Evolutionary conservation across 2,888 invertebrate genomes (phyloP).

Genomic region (Patella caerulea): DNA sequence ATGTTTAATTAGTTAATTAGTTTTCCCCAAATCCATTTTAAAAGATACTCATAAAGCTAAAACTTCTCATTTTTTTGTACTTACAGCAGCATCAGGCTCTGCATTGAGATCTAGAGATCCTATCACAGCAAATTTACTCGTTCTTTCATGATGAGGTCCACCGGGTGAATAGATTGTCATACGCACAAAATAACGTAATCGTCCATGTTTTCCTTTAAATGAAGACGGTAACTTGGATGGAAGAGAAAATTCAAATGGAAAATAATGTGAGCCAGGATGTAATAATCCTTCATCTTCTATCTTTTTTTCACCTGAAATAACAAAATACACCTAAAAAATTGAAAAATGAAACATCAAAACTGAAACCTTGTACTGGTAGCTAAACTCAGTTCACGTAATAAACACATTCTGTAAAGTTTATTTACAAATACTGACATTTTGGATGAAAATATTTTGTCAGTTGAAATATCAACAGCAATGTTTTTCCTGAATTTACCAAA

Average conservation of each 20-base stretch:
- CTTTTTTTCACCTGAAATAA: slow-evolving; percentile 59
- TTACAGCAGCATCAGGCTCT: slow-evolving; percentile 63
- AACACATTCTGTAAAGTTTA: no score
- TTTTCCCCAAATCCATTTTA: no score
- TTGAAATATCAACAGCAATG: no score
- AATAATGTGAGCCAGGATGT: slow-evolving; percentile 65
- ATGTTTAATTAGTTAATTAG: no score
- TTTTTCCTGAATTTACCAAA: no score
- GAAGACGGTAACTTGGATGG: slow-evolving; percentile 60
- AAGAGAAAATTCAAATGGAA: slow-evolving; percentile 64
- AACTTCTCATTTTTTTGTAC: slow-evolving; percentile 23
- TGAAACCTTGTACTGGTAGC: no score
- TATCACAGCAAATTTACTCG: slow-evolving; percentile 64
- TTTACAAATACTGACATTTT: no score
- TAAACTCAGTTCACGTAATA: no score
- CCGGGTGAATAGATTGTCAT: slow-evolving; percentile 62
- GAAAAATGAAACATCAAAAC: no score
- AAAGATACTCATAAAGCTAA: no score
- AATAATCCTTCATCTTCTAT: slow-evolving; percentile 57
- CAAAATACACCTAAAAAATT: neutral
- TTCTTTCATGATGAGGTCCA: slow-evolving; percentile 61
- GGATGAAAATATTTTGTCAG: no score
- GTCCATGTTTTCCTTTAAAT: slow-evolving; percentile 64
- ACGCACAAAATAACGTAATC: slow-evolving; percentile 60
- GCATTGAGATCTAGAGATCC: slow-evolving; percentile 60